Evolutionary conservation across 2,113 vertebrate genomes (phyloP).

Genomic region (Turnix velox): DNA sequence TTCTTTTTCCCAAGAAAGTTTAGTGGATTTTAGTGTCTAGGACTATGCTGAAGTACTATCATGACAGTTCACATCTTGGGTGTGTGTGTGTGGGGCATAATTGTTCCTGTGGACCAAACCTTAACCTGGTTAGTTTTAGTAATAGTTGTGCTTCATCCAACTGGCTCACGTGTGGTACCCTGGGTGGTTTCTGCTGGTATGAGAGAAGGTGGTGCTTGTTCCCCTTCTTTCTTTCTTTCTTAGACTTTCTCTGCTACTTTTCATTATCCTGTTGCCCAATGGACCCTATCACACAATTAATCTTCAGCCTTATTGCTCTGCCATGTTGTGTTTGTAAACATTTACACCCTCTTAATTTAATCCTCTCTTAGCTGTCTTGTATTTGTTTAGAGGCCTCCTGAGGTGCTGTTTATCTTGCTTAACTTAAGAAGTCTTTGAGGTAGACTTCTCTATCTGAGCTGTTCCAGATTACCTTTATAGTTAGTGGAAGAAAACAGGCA

Average conservation of each 20-base stretch:
- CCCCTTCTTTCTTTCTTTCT: not conserved
- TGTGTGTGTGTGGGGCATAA: not conserved
- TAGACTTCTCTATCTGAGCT: not conserved
- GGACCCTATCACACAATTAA: not conserved
- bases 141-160: not conserved
- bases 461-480: not conserved
- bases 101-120: not conserved
- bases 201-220: not conserved
- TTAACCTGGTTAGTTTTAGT: not conserved
- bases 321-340: slow-evolving; percentile 31
- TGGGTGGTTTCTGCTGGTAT: not conserved
- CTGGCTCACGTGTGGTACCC: not conserved
- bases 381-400: slow-evolving; percentile 7
- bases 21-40: not conserved
- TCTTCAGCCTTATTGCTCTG: not conserved
- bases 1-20: not conserved
- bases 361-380: not conserved
- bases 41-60: not conserved
- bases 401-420: not conserved
- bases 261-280: not conserved
- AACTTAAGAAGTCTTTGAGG: not conserved
- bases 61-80: not conserved
- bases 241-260: not conserved
- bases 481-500: not conserved
- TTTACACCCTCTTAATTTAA: slow-evolving; percentile 7